A percentile compares a stretch with the other conserved stretches of the same genome.
Evolutionary conservation across 2,113 vertebrate species (phyloP).

Genomic region (Lophura nycthemera): DNA sequence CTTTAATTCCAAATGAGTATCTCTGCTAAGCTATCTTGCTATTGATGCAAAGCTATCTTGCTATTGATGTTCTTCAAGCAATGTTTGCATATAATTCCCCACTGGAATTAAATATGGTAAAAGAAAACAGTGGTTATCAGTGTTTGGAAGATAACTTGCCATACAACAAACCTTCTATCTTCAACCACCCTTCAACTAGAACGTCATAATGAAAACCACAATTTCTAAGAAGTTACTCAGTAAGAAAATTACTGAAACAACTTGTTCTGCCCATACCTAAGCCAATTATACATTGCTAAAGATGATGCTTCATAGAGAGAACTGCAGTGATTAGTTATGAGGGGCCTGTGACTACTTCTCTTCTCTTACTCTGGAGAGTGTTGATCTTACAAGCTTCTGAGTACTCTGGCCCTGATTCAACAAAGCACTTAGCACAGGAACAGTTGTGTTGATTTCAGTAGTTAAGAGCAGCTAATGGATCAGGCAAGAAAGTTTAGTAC

Average conservation of each 20-base stretch:
- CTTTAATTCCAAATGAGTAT: neutral
- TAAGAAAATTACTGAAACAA: neutral
- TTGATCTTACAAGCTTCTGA: neutral
- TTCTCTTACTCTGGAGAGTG: neutral
- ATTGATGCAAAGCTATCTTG: neutral
- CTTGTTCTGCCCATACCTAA: neutral
- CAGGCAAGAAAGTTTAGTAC: neutral
- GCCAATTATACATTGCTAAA: neutral
- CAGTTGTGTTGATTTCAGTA: neutral
- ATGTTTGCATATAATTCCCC: neutral
- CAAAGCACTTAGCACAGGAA: neutral
- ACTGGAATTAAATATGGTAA: neutral
- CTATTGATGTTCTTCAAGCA: neutral
- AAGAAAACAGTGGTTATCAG: neutral
- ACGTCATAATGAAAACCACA: neutral
- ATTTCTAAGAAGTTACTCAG: neutral
- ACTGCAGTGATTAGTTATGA: neutral
- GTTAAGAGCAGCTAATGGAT: neutral
- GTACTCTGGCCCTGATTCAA: constrained; percentile 2
- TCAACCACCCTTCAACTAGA: neutral
- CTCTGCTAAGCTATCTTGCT: neutral
- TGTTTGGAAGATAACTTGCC: neutral
- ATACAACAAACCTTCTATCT: neutral
- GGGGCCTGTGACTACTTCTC: neutral
- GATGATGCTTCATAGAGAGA: neutral